phyloP scores from a whole-genome alignment of 2,113 vertebrate genomes.

The Saccopteryx bilineata region DNA sequence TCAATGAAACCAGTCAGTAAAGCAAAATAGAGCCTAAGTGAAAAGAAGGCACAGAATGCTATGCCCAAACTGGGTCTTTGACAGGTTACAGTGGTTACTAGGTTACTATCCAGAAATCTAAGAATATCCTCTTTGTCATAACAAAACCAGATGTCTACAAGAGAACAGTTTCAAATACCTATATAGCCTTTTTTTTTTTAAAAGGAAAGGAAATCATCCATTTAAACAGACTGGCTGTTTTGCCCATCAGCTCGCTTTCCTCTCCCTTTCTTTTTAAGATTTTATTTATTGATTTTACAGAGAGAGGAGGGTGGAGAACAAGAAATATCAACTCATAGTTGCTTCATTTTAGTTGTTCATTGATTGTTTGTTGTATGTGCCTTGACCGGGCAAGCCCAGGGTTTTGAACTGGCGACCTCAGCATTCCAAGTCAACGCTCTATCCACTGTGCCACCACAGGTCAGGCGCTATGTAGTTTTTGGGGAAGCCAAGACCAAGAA shows the following conservation, averaged over 20 bases:
- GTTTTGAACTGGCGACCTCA: too few species aligned
- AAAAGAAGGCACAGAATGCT: not conserved
- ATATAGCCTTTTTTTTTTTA: not conserved
- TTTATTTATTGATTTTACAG: too few species aligned
- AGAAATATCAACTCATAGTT: too few species aligned
- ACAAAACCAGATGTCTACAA: not conserved
- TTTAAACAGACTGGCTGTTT: conserved; percentile 64
- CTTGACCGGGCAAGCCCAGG: too few species aligned
- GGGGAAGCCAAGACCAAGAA: not conserved
- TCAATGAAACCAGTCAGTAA: not conserved
- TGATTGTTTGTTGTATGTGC: too few species aligned
- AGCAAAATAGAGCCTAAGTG: not conserved
- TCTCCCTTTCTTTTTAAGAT: not conserved
- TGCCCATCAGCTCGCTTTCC: conserved; percentile 36
- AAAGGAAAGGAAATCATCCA: conserved; percentile 63
- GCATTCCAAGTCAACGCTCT: too few species aligned
- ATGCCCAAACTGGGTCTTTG: not conserved
- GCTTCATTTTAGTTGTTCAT: too few species aligned
- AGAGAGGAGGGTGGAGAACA: too few species aligned
- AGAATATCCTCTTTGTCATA: not conserved
- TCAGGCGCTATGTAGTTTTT: not conserved
- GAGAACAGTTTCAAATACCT: not conserved
- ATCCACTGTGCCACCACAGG: too few species aligned
- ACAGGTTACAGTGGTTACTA: not conserved
- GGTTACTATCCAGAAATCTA: not conserved